Percentiles rank a stretch among this genome's conserved stretches.
Conservation (phyloP, 2,113 vertebrate genomes). For the Ameiurus melas region DNA sequence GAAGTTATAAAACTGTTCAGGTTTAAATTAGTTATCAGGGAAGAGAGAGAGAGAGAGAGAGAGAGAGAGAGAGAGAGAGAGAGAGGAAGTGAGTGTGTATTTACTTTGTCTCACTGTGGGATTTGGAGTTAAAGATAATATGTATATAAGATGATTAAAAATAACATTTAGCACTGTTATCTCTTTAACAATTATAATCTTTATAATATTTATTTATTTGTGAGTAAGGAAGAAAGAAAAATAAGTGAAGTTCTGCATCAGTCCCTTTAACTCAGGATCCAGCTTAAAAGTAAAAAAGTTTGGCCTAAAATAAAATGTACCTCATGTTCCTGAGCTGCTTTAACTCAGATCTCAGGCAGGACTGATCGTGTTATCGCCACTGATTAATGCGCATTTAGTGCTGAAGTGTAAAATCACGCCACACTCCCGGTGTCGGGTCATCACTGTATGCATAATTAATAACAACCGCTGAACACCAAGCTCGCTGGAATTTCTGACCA, state of each 20-base stretch:
- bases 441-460: conserved; percentile 31
- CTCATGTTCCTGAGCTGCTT: background rate
- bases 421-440: background rate
- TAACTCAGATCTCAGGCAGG: background rate
- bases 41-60: conserved; percentile 64
- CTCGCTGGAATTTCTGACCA: too few relatives aligned
- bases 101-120: background rate
- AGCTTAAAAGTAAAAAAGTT: background rate
- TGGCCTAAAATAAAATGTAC: background rate
- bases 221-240: background rate
- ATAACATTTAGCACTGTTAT: background rate
- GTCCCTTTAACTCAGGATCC: background rate
- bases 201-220: background rate
- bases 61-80: conserved; percentile 49
- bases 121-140: background rate
- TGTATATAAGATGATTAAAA: background rate
- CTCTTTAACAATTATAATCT: background rate
- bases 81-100: conserved; percentile 44
- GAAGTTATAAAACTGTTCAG: background rate
- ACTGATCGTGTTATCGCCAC: background rate
- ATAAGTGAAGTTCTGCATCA: background rate
- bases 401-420: conserved; percentile 1
- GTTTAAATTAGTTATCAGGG: conserved; percentile 19
- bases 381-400: conserved; percentile 20
- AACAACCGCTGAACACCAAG: background rate